Evolutionary conservation across 2,888 invertebrate species (phyloP).

Genomic region (Endomychus coccineus): DNA sequence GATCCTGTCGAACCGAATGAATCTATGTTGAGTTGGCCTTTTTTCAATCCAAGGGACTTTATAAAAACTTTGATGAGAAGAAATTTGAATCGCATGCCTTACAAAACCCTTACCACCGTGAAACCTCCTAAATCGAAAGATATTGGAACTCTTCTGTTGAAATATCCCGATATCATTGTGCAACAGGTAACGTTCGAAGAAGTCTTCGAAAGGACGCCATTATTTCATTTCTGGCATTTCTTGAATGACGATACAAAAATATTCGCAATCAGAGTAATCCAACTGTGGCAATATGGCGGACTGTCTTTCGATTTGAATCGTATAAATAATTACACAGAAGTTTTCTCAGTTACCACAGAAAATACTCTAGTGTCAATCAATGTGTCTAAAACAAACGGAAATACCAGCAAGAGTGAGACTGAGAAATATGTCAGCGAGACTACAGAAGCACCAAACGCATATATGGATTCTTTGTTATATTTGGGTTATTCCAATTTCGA

Average conservation of each 20-base stretch:
- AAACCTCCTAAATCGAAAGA: conserved; percentile 4
- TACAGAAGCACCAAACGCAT: conserved; percentile 6
- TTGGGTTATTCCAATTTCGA: conserved; percentile 27
- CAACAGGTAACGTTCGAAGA: conserved; percentile 41
- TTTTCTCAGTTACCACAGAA: conserved; percentile 6
- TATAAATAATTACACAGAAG: conserved; percentile 8
- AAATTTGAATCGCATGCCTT: background rate
- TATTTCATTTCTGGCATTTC: conserved; percentile 46
- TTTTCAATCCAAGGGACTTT: conserved; percentile 12
- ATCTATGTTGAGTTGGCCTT: conserved; percentile 10
- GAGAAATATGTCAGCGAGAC: conserved; percentile 7
- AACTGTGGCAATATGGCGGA: conserved; percentile 52
- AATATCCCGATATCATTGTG: conserved; percentile 44
- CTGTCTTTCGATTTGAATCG: conserved; percentile 37
- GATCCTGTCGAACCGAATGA: too few relatives aligned
- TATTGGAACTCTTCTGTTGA: conserved; percentile 15
- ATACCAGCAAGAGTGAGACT: background rate
- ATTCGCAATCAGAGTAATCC: conserved; percentile 48
- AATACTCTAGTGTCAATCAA: conserved; percentile 3
- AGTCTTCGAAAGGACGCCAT: conserved; percentile 47
- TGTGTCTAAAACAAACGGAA: background rate
- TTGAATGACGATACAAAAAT: conserved; percentile 43
- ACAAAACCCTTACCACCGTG: conserved; percentile 2
- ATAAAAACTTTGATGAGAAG: conserved; percentile 11
- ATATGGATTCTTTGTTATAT: conserved; percentile 17